Evolutionary conservation across 2,888 invertebrate species (phyloP).

Genomic region (Drosophila tanythrix): DNA sequence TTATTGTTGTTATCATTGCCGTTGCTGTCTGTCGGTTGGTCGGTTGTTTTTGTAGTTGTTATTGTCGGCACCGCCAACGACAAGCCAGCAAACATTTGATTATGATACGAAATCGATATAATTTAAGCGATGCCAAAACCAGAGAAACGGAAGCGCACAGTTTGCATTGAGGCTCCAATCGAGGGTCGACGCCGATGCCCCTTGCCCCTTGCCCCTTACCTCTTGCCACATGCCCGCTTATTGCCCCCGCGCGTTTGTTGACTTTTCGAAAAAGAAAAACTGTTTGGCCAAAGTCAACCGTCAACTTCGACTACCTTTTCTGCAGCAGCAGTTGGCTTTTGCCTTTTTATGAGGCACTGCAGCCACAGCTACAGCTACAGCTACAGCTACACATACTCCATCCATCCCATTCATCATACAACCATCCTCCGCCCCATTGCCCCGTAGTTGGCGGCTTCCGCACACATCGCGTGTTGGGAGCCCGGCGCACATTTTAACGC

Average conservation of each 20-base stretch:
- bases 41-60: conserved; percentile 74
- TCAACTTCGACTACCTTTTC: conserved; percentile 50
- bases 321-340: conserved; percentile 6
- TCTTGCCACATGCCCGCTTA: background rate
- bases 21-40: conserved; percentile 14
- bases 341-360: conserved; percentile 42
- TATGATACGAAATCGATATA: conserved; percentile 82
- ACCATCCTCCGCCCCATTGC: conserved; percentile 17
- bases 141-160: conserved; percentile 59
- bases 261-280: conserved; percentile 46
- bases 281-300: conserved; percentile 59
- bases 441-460: conserved; percentile 52
- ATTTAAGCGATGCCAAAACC: conserved; percentile 77
- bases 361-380: conserved; percentile 16
- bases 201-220: background rate
- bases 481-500: conserved; percentile 80
- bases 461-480: conserved; percentile 71
- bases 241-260: conserved; percentile 24
- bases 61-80: conserved; percentile 69
- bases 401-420: conserved; percentile 53
- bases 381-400: conserved; percentile 11
- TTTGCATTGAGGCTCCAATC: conserved; percentile 32
- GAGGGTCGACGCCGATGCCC: background rate
- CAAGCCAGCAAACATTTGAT: conserved; percentile 81
- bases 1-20: conserved; percentile 73